Percentiles rank a stretch among this genome's conserved stretches.
Conservation (phyloP, 2,113 vertebrate species). For the Seriola dumerili region DNA sequence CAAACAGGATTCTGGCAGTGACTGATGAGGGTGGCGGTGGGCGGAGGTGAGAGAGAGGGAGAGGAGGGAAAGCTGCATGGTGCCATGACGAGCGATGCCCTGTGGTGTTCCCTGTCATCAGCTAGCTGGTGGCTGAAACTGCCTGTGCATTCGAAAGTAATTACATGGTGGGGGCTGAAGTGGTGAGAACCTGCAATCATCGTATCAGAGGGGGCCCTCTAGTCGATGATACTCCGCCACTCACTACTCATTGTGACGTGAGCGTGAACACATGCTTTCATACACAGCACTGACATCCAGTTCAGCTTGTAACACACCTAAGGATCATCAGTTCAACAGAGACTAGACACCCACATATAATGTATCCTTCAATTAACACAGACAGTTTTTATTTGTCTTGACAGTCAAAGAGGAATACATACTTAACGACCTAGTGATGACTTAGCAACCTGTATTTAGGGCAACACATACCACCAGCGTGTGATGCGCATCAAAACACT, state of each 20-base stretch:
- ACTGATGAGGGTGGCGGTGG: slow-evolving; percentile 27
- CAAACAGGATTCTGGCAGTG: slow-evolving; percentile 44
- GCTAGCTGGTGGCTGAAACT: slow-evolving; percentile 38
- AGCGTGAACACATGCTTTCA: not conserved
- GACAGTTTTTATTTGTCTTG: not conserved
- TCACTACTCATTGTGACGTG: slow-evolving; percentile 29
- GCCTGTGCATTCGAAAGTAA: slow-evolving; percentile 49
- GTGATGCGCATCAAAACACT: not conserved
- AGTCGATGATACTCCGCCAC: slow-evolving; percentile 12
- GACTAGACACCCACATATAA: not conserved
- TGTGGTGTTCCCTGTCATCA: slow-evolving; percentile 42
- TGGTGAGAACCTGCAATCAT: slow-evolving; percentile 63
- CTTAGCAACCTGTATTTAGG: not conserved
- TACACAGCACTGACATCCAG: not conserved
- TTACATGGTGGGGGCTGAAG: slow-evolving; percentile 48
- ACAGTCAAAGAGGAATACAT: not conserved
- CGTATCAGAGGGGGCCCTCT: slow-evolving; percentile 35
- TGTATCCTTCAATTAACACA: not conserved
- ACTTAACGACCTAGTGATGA: not conserved
- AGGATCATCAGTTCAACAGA: not conserved
- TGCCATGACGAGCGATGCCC: slow-evolving; percentile 35
- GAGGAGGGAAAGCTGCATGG: not conserved
- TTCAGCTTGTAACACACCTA: not conserved
- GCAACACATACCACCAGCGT: not conserved
- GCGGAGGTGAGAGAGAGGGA: slow-evolving; percentile 18